These are phyloP conservation scores for Lagopus muta DNA, from an alignment of 2,113 vertebrate species.

Conservation along the genomic window DNA sequence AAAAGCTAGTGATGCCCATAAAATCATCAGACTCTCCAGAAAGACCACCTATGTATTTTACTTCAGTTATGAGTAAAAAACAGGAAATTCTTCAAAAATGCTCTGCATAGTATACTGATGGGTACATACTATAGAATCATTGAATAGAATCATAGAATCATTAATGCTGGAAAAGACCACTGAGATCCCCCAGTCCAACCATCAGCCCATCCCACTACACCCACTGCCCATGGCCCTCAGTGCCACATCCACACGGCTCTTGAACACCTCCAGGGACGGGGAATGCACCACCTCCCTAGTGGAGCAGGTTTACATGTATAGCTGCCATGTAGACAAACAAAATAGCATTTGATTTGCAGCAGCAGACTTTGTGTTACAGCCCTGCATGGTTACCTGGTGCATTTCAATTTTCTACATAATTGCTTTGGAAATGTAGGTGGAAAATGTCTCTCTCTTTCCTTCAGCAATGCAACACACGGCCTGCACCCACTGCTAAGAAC, in stretches of 20 bases:
- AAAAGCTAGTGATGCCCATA: background rate
- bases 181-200: too few relatives aligned
- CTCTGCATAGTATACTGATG: background rate
- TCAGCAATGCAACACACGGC: background rate
- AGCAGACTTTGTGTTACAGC: background rate
- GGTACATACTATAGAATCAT: background rate
- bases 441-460: background rate
- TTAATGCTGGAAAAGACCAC: too few relatives aligned
- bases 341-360: background rate
- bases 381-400: background rate
- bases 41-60: background rate
- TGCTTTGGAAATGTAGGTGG: slow-evolving; percentile 23
- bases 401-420: slow-evolving; percentile 1
- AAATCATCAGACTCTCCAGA: background rate
- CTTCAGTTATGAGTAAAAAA: background rate
- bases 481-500: slow-evolving; percentile 63
- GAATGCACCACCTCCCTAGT: background rate
- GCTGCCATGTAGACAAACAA: background rate
- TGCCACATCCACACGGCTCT: too few relatives aligned
- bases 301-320: background rate
- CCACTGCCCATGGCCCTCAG: too few relatives aligned
- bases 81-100: background rate
- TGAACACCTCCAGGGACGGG: too few relatives aligned
- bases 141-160: too few relatives aligned
- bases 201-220: too few relatives aligned